Evolutionary conservation across 1,140 invertebrate species (phyloP), one percentile per base, ranked within the genome.

Genomic region (Lasioglossum albipes): DNA sequence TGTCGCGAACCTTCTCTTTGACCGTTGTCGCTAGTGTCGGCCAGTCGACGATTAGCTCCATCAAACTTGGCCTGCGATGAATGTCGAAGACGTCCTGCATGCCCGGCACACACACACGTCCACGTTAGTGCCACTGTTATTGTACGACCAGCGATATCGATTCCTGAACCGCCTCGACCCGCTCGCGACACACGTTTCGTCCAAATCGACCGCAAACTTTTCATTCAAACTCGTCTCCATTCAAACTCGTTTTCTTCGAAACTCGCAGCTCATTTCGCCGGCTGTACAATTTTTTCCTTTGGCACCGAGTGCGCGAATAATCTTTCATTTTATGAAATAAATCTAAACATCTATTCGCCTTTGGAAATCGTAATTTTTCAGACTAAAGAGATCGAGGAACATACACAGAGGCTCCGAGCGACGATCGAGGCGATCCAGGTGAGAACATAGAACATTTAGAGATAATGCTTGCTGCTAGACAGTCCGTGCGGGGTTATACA

Each of bases 31-130:
- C 92, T 92, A 95, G 94, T 87, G 86, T 93, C 87, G 95, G 95
- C 95, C 94, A 95, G 94, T 95, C 95, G 86, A 93, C 93, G 92
- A 95, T 95, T 91, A 95, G 90, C 93, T 95, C 95, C 84, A 93
- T 92, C 79, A 95, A 93, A 91, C 94, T 95, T 93, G 94, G 93
- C 83, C 94, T 94, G 93, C 95, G 94, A 92, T 94, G 93, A 92
- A 95, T 95, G 90, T 94, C 92, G 94, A 94, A 95, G 91, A 95
- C 93, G 89, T 95, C 95, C 95, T 95, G 94, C 91, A 92, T 90
- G 89, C 90, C 82, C 87, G 81, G 82, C 75, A 86, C 85, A 88
- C 84, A 90, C 87, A 91, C 84, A 88, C 72, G 81, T 87, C 64
- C 82, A 84, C 76, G 87, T 88, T 88, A 88, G 79, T 84, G 70